Base-by-base conservation (phyloP, 2,888 invertebrate species). In the Argyra leucocephala region DNA sequence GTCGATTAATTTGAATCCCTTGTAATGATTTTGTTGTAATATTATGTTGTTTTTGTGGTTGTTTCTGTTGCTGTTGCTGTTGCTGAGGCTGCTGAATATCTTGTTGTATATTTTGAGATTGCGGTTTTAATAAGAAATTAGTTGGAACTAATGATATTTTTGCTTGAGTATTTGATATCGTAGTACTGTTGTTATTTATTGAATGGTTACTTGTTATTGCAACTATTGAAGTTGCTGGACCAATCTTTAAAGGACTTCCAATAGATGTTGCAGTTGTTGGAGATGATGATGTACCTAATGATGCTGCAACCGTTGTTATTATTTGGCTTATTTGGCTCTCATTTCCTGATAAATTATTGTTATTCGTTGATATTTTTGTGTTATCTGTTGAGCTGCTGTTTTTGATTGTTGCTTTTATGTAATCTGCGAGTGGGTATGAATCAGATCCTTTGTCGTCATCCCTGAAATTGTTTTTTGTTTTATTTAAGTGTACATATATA, bases 121-220 rank as follows among this genome's bases (percentile, higher is more conserved):
- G 66, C 3, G 75, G 74, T 63, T 80, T 78, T 70, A 80, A 73
- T 1, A 80, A 72, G 37, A 80, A 77, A 67, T 79, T 80, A 0
- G 80, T 78, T 26, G 80, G 80, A n/a, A 80, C 79, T 59, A 80
- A 58, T 0, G 80, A 80, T 10, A 80, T 80, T 71, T 79, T 79
- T 3, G 65, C 76, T 73, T 4, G 67, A 22, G 71, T 59, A 69
- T 69, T 22, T 9, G 66, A 57, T 12, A 24, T 61, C 3, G 58
- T 63, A 0, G 70, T 59, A 1, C 26, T 59, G 68, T 62, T 37
- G 67, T 64, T 5, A n/a, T 69, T 26, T 21, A 69, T 68, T 3
- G 66, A 5, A 31, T 62, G 64, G 57, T 66, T 48, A 48, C 18
- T 67, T 15, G 69, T n/a, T 23, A 68, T 31, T 10, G 69, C 22